Percentiles rank a stretch among this genome's conserved stretches.
phyloP scores from a whole-genome alignment of 23 tunicate species.

The Ascidia mentula region DNA sequence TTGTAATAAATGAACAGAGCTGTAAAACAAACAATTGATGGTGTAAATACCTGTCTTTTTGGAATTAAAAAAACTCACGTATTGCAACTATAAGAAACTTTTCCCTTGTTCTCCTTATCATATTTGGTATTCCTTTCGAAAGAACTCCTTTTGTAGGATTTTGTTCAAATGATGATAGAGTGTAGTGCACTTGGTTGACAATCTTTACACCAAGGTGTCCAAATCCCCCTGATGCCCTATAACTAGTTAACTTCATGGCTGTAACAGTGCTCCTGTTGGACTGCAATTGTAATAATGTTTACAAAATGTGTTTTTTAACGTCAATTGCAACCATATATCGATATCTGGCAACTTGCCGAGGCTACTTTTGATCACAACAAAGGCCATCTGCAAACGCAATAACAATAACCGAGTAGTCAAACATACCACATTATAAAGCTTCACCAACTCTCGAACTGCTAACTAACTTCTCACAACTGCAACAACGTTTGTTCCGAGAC shows the following conservation, averaged over 20 bases:
- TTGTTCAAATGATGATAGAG: constrained; percentile 72
- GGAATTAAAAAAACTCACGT: constrained; percentile 30
- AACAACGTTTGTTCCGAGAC: too few relatives aligned
- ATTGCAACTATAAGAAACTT: constrained; percentile 55
- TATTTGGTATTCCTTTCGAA: constrained; percentile 55
- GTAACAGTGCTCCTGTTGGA: too few relatives aligned
- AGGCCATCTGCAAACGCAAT: too few relatives aligned
- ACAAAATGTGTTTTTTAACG: too few relatives aligned
- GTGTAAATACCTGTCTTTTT: background rate
- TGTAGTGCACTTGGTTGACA: constrained; percentile 49
- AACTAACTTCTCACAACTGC: too few relatives aligned
- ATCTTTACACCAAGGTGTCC: constrained; percentile 63
- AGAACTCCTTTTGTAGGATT: constrained; percentile 60
- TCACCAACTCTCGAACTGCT: too few relatives aligned
- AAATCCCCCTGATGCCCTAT: constrained; percentile 21
- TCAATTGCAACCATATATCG: too few relatives aligned
- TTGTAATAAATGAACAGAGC: constrained; percentile 44
- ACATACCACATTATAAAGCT: too few relatives aligned
- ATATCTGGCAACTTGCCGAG: too few relatives aligned
- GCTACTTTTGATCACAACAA: too few relatives aligned
- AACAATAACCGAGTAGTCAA: too few relatives aligned
- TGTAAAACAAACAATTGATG: constrained; percentile 20
- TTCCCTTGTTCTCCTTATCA: constrained; percentile 45
- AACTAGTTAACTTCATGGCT: constrained; percentile 44
- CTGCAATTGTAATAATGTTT: too few relatives aligned